Percentiles rank a stretch among this genome's conserved stretches.
These are phyloP conservation scores for Hydrozoanthus tunicans DNA, from an alignment of 64 coral and sea anemone species.

Conservation along the genomic window DNA sequence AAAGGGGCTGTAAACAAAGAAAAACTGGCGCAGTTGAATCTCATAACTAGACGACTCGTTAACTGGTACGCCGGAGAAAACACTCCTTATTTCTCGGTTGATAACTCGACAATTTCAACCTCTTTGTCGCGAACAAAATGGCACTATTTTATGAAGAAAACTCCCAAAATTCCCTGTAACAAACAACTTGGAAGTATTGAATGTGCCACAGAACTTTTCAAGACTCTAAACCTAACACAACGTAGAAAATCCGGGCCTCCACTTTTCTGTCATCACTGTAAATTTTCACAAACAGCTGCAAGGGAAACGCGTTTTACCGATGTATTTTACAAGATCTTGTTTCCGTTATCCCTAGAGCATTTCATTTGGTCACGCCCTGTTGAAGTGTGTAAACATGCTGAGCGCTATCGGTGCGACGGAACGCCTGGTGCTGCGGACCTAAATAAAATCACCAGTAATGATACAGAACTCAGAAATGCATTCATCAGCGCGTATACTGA, in stretches of 20 bases:
- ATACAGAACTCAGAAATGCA: slow-evolving; percentile 12
- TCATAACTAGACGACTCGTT: slow-evolving; percentile 44
- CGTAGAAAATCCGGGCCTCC: slow-evolving; percentile 23
- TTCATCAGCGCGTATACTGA: background rate
- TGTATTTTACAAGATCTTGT: slow-evolving; percentile 54
- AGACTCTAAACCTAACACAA: background rate
- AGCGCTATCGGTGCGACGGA: background rate
- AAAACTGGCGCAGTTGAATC: slow-evolving; percentile 25
- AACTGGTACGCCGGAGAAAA: slow-evolving; percentile 71
- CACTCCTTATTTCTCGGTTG: background rate
- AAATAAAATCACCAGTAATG: background rate
- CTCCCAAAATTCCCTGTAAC: background rate
- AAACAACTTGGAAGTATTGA: slow-evolving; percentile 40
- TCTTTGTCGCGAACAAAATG: slow-evolving; percentile 14
- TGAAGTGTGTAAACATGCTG: slow-evolving; percentile 10
- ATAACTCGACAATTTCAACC: background rate
- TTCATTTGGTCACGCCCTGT: slow-evolving; percentile 48
- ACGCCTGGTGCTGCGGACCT: background rate
- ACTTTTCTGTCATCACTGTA: slow-evolving; percentile 51
- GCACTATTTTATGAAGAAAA: background rate
- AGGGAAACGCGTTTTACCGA: slow-evolving; percentile 21
- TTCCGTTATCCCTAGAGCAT: slow-evolving; percentile 67
- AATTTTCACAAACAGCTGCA: background rate
- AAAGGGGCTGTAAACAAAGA: background rate
- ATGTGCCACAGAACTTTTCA: slow-evolving; percentile 14